Base-by-base conservation (phyloP, 2,797 vertebrate species). In the Borostomias antarcticus region DNA sequence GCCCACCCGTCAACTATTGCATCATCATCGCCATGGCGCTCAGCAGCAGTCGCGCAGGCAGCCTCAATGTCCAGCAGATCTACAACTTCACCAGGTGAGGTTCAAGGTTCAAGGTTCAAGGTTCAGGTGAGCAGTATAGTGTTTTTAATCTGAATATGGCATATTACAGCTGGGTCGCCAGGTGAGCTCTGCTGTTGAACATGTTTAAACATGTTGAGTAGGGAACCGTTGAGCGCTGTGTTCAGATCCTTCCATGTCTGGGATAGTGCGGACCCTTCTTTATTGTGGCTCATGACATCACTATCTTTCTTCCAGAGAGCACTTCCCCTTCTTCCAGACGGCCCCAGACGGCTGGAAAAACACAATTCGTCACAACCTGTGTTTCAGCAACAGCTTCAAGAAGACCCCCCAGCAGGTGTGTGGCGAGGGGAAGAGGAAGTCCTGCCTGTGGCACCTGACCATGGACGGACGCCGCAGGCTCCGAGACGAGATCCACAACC, bases 261-360 rank as follows among this genome's bases (percentile, higher is more conserved):
- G n/a, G n/a, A n/a, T n/a, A n/a, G n/a, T n/a, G n/a, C n/a, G n/a
- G n/a, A n/a, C n/a, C n/a, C n/a, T n/a, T n/a, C n/a, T 2, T 10
- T 56, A 15, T 19, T 57, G 6, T 5, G 11, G 17, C 29, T n/a
- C 51, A 10, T 48, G 15, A 10, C 2, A 35, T 50, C 7, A 7
- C 56, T 32, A 5, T 6, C 13, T 56, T 2, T 5, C 8, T 30
- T 4, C 1, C 84, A 96, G 96, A 85, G 91, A 95, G 51, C 94
- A 96, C 80, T 96, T 97, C 76, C 95, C 95, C 1, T 96, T 97
- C 81, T 97, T 96, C 64, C 90, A 91, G 76, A 95, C 88, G 0
- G 95, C 95, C 43, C 94, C 95, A 0, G 92, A 94, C 0, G 94
- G 94, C 64, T 97, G 96, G 96, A 96, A 96, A 73, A 96, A 95